Conservation (phyloP, 2,888 invertebrate genomes). For the Dendrolimus houi region DNA sequence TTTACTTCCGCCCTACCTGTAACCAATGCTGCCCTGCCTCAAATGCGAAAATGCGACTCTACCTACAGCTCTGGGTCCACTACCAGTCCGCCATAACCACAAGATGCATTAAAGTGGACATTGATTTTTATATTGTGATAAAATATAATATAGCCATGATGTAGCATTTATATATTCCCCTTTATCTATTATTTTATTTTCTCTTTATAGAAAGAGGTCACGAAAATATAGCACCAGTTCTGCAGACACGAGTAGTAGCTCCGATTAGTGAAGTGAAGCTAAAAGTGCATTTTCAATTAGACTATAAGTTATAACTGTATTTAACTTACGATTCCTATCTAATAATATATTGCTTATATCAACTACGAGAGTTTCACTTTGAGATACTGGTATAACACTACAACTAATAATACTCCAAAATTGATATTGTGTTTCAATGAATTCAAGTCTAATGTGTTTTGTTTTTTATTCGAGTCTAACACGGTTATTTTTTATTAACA, state of each 20-base stretch:
- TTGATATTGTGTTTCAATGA: background rate
- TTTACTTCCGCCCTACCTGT: too few species aligned
- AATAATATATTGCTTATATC: slow-evolving; percentile 24
- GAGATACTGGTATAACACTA: background rate
- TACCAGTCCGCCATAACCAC: too few species aligned
- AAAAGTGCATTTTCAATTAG: slow-evolving; percentile 17
- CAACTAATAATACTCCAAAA: background rate
- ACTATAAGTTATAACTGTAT: slow-evolving; percentile 32
- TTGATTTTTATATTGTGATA: too few species aligned
- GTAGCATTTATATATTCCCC: slow-evolving; percentile 21
- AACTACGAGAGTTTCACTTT: slow-evolving; percentile 16
- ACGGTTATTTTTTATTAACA: slow-evolving; percentile 31
- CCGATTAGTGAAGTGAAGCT: slow-evolving; percentile 58
- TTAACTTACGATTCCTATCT: slow-evolving; percentile 7
- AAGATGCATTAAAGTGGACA: too few species aligned
- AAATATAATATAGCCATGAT: slow-evolving; percentile 7
- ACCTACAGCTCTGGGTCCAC: too few species aligned
- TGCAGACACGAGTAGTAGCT: slow-evolving; percentile 65
- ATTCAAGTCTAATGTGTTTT: background rate
- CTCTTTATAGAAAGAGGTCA: slow-evolving; percentile 73
- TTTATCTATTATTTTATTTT: slow-evolving; percentile 45
- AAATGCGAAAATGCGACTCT: too few species aligned
- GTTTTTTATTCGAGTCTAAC: slow-evolving; percentile 19
- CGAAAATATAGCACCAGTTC: slow-evolving; percentile 70
- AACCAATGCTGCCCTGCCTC: too few species aligned